These are phyloP conservation scores for Pelecanus crispus DNA, from an alignment of 2,113 vertebrate species.

Conservation along the genomic window DNA sequence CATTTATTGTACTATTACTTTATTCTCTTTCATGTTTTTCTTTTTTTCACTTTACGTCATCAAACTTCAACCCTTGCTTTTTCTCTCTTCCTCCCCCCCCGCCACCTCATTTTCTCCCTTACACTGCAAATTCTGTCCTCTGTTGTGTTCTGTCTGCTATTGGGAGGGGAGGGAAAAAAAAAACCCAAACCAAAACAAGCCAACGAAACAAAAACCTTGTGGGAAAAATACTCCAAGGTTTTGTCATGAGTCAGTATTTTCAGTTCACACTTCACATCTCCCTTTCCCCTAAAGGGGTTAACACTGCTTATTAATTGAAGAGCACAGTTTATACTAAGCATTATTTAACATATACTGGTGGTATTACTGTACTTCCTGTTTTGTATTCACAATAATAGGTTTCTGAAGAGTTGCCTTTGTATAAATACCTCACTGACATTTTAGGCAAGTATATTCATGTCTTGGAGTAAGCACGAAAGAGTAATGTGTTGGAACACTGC, in stretches of 20 bases:
- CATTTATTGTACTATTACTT: neutral
- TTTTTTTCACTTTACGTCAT: neutral
- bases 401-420: conserved; percentile 87
- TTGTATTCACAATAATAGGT: conserved; percentile 67
- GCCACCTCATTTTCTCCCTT: neutral
- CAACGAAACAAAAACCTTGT: neutral
- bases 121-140: neutral
- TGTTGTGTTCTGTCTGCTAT: neutral
- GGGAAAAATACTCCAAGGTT: neutral
- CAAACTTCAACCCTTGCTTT: neutral
- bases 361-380: conserved; percentile 75
- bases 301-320: conserved; percentile 41
- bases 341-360: conserved; percentile 60
- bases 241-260: conserved; percentile 43
- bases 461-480: conserved; percentile 79
- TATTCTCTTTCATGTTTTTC: neutral
- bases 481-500: conserved; percentile 84
- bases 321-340: conserved; percentile 62
- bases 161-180: neutral
- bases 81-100: neutral
- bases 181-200: neutral
- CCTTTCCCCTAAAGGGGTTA: conserved; percentile 46
- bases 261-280: neutral
- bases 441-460: conserved; percentile 89
- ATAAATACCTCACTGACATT: conserved; percentile 83